Base-by-base conservation (phyloP, 2,113 vertebrate genomes). In the Manacus vitellinus region DNA sequence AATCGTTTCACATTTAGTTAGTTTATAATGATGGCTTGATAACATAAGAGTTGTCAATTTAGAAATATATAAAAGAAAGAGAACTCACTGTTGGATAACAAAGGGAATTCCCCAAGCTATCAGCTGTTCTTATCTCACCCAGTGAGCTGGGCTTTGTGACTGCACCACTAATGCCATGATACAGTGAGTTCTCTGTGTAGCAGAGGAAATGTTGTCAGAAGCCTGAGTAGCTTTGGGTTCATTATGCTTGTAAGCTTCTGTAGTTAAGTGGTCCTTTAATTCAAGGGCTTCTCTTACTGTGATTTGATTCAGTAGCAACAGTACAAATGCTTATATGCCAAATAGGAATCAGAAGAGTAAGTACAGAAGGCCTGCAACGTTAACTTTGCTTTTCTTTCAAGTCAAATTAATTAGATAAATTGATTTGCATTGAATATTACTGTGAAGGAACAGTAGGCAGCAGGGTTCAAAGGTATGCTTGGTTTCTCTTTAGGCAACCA, bases 401-500 rank as follows among this genome's bases (percentile, higher is more conserved):
- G 18, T 85, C 41, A 89, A 78, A 18, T 62, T 65, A 55, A 12
- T 55, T 85, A 33, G 33, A 63, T 41, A 59, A 68, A 47, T 27
- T 52, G 6, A 28, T 89, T 87, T 82, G 21, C 18, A 15, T 44
- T 56, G 20, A n/a, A 24, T 61, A 31, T 61, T 55, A 18, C 28
- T 61, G 51, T 61, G 62, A 76, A 85, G 77, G 47, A 81, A 16
- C 17, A 54, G 30, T 54, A 65, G 66, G 54, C 66, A 85, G 23
- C 54, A 59, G 59, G 3, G 1, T 91, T 94, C 61, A 95, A 44
- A 82, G 30, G 7, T 77, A 11, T 83, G 58, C 7, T 4, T 88
- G 67, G 27, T 93, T 96, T 95, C 83, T 84, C 88, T 80, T 83
- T 78, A 97, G 96, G 92, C 31, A 97, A 92, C 79, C 94, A 94